Conservation (phyloP, 2,888 invertebrate genomes). For the Tenodera sinensis region DNA sequence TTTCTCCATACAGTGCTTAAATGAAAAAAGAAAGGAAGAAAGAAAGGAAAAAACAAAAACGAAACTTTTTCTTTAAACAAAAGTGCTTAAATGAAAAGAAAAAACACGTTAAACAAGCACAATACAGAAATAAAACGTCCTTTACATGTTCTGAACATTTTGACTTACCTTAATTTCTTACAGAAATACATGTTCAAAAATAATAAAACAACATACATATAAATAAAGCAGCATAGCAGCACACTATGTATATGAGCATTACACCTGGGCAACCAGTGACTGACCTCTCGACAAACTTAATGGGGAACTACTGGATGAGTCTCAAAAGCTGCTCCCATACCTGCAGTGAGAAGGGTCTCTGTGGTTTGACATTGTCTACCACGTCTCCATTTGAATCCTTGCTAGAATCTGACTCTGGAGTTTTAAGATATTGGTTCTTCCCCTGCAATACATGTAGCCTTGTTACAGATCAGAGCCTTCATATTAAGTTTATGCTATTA, state of each 20-base stretch:
- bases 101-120: neutral
- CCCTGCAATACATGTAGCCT: slow-evolving; percentile 24
- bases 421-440: slow-evolving; percentile 33
- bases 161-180: neutral
- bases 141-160: neutral
- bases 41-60: no score
- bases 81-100: neutral
- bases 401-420: slow-evolving; percentile 37
- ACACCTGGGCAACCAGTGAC: neutral
- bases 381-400: slow-evolving; percentile 29
- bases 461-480: neutral
- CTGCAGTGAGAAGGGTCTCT: slow-evolving; percentile 58
- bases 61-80: no score
- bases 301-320: neutral
- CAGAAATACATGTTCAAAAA: neutral
- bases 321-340: slow-evolving; percentile 42
- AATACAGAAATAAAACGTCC: neutral
- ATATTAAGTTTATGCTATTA: neutral
- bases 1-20: no score
- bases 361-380: slow-evolving; percentile 44
- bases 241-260: neutral
- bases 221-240: neutral
- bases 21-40: neutral
- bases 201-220: neutral
- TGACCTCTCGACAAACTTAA: neutral